A percentile compares a stretch with the other conserved stretches of the same genome.
These are phyloP conservation scores for Scolopax rusticola DNA, from an alignment of 2,797 vertebrate species.

Conservation along the genomic window DNA sequence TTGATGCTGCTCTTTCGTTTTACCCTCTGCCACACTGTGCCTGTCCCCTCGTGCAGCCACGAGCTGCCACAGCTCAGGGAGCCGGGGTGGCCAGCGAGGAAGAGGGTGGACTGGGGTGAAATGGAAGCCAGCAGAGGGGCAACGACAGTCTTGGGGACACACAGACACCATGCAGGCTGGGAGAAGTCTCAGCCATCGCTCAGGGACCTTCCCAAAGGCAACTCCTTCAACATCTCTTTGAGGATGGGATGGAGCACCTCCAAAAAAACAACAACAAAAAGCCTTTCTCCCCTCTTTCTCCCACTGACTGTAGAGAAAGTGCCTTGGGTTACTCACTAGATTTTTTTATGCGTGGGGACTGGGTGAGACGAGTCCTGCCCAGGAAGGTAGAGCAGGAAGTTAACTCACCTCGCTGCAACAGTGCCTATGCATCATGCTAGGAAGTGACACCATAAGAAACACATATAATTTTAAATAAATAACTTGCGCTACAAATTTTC, in stretches of 20 bases:
- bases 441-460: slow-evolving; percentile 9
- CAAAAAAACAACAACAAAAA: neutral
- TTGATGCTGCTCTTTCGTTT: neutral
- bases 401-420: neutral
- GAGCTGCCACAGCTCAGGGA: neutral
- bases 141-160: neutral
- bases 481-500: neutral
- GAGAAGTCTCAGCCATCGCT: neutral
- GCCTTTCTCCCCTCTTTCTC: neutral
- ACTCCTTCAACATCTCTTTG: neutral
- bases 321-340: neutral
- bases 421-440: neutral
- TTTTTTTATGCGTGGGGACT: neutral
- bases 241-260: neutral
- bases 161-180: accelerated
- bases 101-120: neutral
- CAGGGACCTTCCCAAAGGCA: neutral
- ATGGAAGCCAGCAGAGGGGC: neutral
- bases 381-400: slow-evolving; percentile 28
- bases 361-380: neutral
- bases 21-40: neutral
- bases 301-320: neutral
- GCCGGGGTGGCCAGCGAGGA: neutral
- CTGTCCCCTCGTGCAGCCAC: neutral
- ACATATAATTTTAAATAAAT: neutral